phyloP scores from a whole-genome alignment of 2,113 vertebrate genomes.

The Delphinus delphis region DNA sequence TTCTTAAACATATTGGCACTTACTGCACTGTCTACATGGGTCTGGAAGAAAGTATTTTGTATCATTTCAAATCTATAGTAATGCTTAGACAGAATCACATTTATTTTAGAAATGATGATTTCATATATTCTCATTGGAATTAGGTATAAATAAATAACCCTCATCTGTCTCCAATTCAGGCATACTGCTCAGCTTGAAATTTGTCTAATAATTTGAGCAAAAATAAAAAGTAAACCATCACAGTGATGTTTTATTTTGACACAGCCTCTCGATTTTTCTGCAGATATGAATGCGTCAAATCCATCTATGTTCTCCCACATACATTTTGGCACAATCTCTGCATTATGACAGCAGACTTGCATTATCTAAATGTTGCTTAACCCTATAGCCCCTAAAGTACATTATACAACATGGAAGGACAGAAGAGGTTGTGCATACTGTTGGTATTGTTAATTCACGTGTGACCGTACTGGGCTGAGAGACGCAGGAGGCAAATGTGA shows the following conservation, averaged over 20 bases:
- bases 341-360: conserved; percentile 37
- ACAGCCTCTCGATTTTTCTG: conserved; percentile 4
- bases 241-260: conserved; percentile 65
- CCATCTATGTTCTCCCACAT: conserved; percentile 35
- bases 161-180: conserved; percentile 54
- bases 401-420: background rate
- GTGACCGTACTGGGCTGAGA: background rate
- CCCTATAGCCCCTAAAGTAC: background rate
- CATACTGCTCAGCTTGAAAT: conserved; percentile 22
- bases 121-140: conserved; percentile 59
- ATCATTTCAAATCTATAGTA: conserved; percentile 12
- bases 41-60: background rate
- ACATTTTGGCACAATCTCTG: conserved; percentile 25
- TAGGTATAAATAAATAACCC: conserved; percentile 58
- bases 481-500: background rate
- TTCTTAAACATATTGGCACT: background rate
- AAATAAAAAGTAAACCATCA: conserved; percentile 37
- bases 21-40: background rate
- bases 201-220: conserved; percentile 56
- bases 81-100: conserved; percentile 26
- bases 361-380: conserved; percentile 49
- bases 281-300: conserved; percentile 39
- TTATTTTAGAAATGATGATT: conserved; percentile 47
- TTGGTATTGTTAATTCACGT: conserved; percentile 11
- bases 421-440: background rate